Base-by-base conservation (phyloP, 2,888 invertebrate genomes). In the Noctua comes region DNA sequence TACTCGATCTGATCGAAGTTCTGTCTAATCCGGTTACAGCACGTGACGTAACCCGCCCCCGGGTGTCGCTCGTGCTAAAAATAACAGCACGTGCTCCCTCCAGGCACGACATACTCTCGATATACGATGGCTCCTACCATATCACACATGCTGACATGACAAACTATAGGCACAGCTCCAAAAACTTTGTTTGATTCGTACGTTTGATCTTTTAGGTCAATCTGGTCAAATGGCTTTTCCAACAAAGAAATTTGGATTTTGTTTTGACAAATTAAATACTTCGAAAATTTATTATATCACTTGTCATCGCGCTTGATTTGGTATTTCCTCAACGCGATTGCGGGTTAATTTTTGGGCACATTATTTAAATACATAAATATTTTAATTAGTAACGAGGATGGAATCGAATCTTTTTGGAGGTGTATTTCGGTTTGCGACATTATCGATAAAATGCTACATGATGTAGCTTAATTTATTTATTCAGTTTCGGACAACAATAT, bases 61-160 rank as follows among this genome's bases (percentile, higher is more conserved):
- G 95, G 95, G 95, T 95, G 95, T 94, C 94, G 93, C 94, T 92
- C 86, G 90, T 65, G 91, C 94, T 95, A 95, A 93, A 95, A 95
- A 95, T 96, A 96, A 87, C 86, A 82, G 92, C 94, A 92, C 94
- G 95, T 94, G 94, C 91, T 88, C 91, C 91, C 92, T 94, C 93
- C 94, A 94, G 92, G 85, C 89, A 90, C 91, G 92, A 91, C 91
- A 91, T 89, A 89, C 83, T 91, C 89, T 91, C 90, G 85, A 90
- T 90, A 90, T 91, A 91, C 88, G 88, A 82, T 86, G 82, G 77
- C 88, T 88, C 84, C 86, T 88, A 90, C 90, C 73, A 88, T 78
- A 78, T 80, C 70, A 87, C 76, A 83, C 71, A 77, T 57, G 82
- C 74, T 81, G 74, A 73, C 40, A 74, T 84, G 68, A 84, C 51